These are phyloP conservation scores for Leptonema lineaticorne DNA, from an alignment of 1,140 invertebrate genomes.

Conservation along the genomic window DNA sequence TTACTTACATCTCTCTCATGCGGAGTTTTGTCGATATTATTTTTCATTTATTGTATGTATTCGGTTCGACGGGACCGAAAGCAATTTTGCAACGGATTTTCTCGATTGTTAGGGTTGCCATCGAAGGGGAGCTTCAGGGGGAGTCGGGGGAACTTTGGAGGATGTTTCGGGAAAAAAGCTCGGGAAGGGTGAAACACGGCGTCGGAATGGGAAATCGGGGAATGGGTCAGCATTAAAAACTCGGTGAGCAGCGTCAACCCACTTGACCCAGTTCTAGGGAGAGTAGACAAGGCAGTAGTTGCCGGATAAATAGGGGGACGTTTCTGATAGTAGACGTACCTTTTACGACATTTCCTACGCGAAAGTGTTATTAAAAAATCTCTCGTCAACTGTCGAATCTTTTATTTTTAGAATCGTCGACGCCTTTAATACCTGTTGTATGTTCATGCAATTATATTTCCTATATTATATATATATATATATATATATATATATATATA, in stretches of 20 bases:
- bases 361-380: conserved; percentile 17
- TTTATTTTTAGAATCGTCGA: neutral
- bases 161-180: neutral
- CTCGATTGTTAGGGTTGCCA: neutral
- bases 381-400: neutral
- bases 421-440: neutral
- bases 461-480: neutral
- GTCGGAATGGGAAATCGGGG: neutral
- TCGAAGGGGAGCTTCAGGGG: neutral
- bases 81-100: conserved; percentile 18
- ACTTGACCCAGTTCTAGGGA: conserved; percentile 22
- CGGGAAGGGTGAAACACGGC: neutral
- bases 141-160: no score
- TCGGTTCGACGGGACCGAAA: conserved; percentile 9
- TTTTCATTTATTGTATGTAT: conserved; percentile 12
- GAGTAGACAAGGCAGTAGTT: neutral
- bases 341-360: conserved; percentile 1
- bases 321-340: neutral
- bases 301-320: conserved; percentile 10
- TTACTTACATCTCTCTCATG: neutral
- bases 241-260: conserved; percentile 16
- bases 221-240: conserved; percentile 22
- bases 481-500: neutral
- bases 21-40: conserved; percentile 13
- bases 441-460: neutral